Evolutionary conservation across 2,113 vertebrate species (phyloP).

Genomic region (Tychaedon coryphoeus): DNA sequence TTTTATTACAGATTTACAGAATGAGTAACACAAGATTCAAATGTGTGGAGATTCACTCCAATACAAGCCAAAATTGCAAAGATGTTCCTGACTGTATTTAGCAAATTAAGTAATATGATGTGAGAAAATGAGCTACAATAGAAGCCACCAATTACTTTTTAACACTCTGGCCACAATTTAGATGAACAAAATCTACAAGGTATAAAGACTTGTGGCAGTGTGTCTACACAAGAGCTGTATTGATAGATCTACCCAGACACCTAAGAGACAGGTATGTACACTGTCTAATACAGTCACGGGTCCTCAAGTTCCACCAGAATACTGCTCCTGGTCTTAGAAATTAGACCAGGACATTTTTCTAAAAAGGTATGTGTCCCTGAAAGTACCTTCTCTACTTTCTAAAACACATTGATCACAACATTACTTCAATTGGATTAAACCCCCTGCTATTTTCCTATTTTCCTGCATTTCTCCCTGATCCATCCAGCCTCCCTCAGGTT

Average conservation of each 20-base stretch:
- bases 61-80: not conserved
- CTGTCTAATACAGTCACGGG: not conserved
- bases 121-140: not conserved
- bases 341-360: not conserved
- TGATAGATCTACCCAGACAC: not conserved
- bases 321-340: not conserved
- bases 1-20: not conserved
- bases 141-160: not conserved
- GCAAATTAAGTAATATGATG: not conserved
- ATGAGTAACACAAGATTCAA: accelerated
- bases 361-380: not conserved
- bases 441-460: not conserved
- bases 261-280: not conserved
- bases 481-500: accelerated
- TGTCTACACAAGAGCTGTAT: not conserved
- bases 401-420: not conserved
- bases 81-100: not conserved
- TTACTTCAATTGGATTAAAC: not conserved
- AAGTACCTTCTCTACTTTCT: not conserved
- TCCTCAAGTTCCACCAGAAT: not conserved
- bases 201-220: not conserved
- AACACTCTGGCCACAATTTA: not conserved
- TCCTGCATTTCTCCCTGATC: not conserved
- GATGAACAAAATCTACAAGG: not conserved
- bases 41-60: not conserved